Evolutionary conservation across 2,113 vertebrate species (phyloP).

Genomic region (Dendropsophus ebraccatus): DNA sequence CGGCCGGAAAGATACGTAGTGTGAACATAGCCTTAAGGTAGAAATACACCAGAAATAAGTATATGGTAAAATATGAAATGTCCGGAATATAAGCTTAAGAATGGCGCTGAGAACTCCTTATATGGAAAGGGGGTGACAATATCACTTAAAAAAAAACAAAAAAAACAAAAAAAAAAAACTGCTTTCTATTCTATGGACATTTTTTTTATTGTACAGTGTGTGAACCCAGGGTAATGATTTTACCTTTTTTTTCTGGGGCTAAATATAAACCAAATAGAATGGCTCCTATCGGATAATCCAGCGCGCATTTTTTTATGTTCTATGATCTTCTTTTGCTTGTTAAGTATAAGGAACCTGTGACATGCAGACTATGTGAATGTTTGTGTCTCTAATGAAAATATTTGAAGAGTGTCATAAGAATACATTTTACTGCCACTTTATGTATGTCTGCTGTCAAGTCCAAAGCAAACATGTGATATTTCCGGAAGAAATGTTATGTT

Average conservation of each 20-base stretch:
- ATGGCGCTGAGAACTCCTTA: no score
- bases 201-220: neutral
- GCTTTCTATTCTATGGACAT: no score
- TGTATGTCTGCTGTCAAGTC: neutral
- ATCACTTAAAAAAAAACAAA: no score
- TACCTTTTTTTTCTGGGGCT: no score
- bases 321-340: neutral
- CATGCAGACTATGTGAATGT: neutral
- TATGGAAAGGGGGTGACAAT: no score
- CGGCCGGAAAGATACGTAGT: no score
- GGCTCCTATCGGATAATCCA: neutral
- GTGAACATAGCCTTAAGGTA: no score
- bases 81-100: no score
- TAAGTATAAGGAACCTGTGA: neutral
- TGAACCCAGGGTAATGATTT: neutral
- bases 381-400: slow-evolving; percentile 5
- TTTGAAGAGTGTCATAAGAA: slow-evolving; percentile 25
- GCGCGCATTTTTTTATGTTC: neutral
- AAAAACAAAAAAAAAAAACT: no score
- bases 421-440: neutral
- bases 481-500: neutral
- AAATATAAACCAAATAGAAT: no score
- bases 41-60: no score
- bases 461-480: neutral
- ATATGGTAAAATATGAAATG: no score